A percentile compares a stretch with the other conserved stretches of the same genome.
Evolutionary conservation across 2,113 vertebrate species (phyloP).

Genomic region (Rhabdomys dilectus): DNA sequence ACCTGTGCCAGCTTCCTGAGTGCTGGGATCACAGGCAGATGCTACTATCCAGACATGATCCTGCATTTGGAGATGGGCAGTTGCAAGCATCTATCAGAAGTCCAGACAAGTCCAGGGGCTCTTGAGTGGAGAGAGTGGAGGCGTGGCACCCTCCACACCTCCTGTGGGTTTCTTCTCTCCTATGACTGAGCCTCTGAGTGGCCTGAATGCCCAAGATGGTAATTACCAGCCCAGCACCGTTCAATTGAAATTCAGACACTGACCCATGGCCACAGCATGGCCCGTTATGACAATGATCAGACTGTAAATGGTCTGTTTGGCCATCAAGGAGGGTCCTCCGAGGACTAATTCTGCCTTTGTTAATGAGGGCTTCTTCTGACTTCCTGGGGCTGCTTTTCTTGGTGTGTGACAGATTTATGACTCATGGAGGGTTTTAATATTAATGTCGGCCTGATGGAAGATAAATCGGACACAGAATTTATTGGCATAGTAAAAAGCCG

Average conservation of each 20-base stretch:
- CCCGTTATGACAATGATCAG: background rate
- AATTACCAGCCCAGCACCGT: rapidly evolving
- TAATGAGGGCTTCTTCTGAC: slow-evolving; percentile 56
- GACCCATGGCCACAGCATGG: background rate
- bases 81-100: rapidly evolving
- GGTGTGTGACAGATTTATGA: slow-evolving; percentile 62
- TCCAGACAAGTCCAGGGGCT: rapidly evolving
- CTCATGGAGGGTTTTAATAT: slow-evolving; percentile 46
- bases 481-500: background rate
- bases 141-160: background rate
- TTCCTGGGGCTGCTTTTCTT: background rate
- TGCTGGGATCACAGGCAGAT: background rate
- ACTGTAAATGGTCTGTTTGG: background rate
- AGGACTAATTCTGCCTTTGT: slow-evolving; percentile 12
- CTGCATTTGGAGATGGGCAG: rapidly evolving
- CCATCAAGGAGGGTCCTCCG: rapidly evolving
- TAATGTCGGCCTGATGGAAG: slow-evolving; percentile 49
- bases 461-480: slow-evolving; percentile 73
- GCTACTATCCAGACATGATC: background rate
- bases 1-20: background rate
- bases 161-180: background rate
- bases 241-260: background rate
- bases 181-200: background rate
- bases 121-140: too few relatives aligned
- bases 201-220: rapidly evolving